Percentiles rank a stretch among this genome's conserved stretches.
Evolutionary conservation across 2,797 vertebrate species (phyloP).

Genomic region (Cygnus olor): DNA sequence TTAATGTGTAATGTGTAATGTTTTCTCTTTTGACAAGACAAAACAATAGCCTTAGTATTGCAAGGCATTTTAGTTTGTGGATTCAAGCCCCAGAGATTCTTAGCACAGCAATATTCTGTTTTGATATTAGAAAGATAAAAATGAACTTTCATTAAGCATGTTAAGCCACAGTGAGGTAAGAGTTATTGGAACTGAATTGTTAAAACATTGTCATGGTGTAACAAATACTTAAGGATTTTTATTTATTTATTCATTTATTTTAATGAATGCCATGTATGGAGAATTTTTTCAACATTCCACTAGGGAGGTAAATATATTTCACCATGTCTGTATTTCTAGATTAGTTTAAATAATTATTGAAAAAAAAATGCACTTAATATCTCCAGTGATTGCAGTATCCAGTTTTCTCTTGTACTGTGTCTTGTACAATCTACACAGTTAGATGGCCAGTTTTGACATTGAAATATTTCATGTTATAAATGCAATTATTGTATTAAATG

Average conservation of each 20-base stretch:
- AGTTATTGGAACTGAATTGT: neutral
- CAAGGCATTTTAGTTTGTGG: neutral
- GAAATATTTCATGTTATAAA: neutral
- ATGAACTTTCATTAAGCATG: neutral
- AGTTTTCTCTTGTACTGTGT: neutral
- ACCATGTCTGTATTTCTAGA: neutral
- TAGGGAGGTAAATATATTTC: neutral
- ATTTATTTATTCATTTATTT: no score
- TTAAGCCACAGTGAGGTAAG: neutral
- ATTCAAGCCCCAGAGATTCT: neutral
- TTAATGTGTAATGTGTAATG: neutral
- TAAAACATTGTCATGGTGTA: neutral
- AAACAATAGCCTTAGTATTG: neutral
- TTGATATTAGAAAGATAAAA: neutral
- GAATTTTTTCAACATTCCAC: neutral
- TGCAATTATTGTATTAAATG: neutral
- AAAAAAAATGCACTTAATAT: neutral
- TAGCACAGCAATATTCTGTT: neutral
- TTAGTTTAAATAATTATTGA: neutral
- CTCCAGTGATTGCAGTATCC: neutral
- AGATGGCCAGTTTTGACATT: neutral
- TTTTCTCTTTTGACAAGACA: neutral
- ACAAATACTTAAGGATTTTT: neutral
- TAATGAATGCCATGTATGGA: no score
- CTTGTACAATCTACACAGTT: neutral